Conservation (phyloP, 2,888 invertebrate genomes). For the Dendrolimus houi region DNA sequence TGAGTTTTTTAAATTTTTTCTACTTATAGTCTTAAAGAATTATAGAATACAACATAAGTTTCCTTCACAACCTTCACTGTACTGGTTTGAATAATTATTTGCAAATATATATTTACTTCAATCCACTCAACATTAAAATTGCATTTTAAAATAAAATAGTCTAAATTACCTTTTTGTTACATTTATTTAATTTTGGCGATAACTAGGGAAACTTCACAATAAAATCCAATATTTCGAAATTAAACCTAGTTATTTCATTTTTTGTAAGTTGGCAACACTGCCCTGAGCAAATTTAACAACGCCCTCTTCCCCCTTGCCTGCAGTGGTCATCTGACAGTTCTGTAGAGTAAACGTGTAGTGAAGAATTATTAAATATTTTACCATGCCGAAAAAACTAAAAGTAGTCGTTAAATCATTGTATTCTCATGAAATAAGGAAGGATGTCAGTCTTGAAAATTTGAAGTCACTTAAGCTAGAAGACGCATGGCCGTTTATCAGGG, state of each 20-base stretch:
- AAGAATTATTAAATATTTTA: conserved; percentile 16
- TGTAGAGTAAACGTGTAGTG: conserved; percentile 8
- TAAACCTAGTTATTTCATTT: neutral
- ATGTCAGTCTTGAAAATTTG: conserved; percentile 61
- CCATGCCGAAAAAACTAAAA: conserved; percentile 72
- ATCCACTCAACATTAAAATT: too few relatives aligned
- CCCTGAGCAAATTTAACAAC: neutral
- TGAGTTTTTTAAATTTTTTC: too few relatives aligned
- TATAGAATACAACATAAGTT: too few relatives aligned
- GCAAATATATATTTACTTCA: too few relatives aligned
- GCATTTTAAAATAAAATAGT: too few relatives aligned
- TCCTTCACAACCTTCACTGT: too few relatives aligned
- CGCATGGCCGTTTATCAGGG: conserved; percentile 72
- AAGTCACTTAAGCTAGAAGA: conserved; percentile 67
- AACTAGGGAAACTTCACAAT: too few relatives aligned
- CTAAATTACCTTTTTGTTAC: too few relatives aligned
- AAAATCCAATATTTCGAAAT: too few relatives aligned
- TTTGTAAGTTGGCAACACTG: neutral
- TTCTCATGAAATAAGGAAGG: conserved; percentile 69
- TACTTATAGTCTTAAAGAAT: too few relatives aligned
- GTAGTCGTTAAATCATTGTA: conserved; percentile 66
- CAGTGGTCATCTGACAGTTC: conserved; percentile 32
- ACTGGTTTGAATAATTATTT: too few relatives aligned
- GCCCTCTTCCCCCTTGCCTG: neutral
- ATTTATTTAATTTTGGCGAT: too few relatives aligned